Evolutionary conservation across 2,797 vertebrate species (phyloP).

Genomic region (Cyclura pinguis): DNA sequence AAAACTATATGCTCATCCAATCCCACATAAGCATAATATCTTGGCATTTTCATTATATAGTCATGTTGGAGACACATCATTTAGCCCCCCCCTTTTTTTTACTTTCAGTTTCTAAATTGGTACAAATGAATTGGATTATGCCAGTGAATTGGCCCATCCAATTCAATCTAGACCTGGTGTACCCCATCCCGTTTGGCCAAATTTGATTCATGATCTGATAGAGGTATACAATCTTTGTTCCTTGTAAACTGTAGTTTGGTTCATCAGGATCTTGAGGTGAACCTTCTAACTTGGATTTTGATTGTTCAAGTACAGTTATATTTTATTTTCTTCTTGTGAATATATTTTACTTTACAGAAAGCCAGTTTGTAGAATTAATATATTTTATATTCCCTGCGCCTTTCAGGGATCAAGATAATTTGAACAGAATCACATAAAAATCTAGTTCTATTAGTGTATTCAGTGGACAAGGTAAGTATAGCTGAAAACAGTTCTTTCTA

Average conservation of each 20-base stretch:
- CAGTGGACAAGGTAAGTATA: not conserved
- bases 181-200: too few species aligned
- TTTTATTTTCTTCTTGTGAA: not conserved
- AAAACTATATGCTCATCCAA: too few species aligned
- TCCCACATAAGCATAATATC: too few species aligned
- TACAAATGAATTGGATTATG: too few species aligned
- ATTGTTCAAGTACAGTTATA: slow-evolving; percentile 19
- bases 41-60: too few species aligned
- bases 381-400: not conserved
- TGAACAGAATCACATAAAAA: not conserved
- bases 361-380: not conserved
- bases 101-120: too few species aligned
- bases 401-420: slow-evolving; percentile 3
- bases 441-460: not conserved
- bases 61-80: too few species aligned
- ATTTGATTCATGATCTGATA: too few species aligned
- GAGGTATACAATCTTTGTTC: not conserved
- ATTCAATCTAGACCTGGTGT: too few species aligned
- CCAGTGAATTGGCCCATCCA: too few species aligned
- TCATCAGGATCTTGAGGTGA: not conserved
- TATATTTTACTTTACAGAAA: not conserved
- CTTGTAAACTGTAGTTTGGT: not conserved
- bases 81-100: too few species aligned
- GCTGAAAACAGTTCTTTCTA: not conserved
- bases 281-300: not conserved